A percentile compares a stretch with the other conserved stretches of the same genome.
Conservation (phyloP, 2,113 vertebrate genomes). For the human region GRCh38 chr6:30961001-30961500, state of each 20-base stretch:
- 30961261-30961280: neutral
- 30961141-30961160: slow-evolving; percentile 52
- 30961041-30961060: slow-evolving; percentile 67
- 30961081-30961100: slow-evolving; percentile 10
- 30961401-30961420: slow-evolving; percentile 90
- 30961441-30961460: slow-evolving; percentile 93
- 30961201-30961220: neutral
- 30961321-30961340: neutral
- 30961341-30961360: neutral
- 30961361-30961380: neutral
- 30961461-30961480: slow-evolving; percentile 97
- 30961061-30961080: slow-evolving; percentile 54
- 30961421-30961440: slow-evolving; percentile 90
- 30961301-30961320: neutral
- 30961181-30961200: neutral
- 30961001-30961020: slow-evolving; percentile 66
- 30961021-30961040: slow-evolving; percentile 70
- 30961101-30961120: slow-evolving; percentile 88
- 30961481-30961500: slow-evolving; percentile 91
- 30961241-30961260: neutral
- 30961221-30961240: neutral
- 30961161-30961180: slow-evolving; percentile 84
- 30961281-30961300: neutral
- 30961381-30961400: neutral
- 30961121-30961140: slow-evolving; percentile 90